A percentile compares a stretch with the other conserved stretches of the same genome.
These are phyloP conservation scores for Arge pagana DNA, from an alignment of 2,888 invertebrate species.

Conservation along the genomic window DNA sequence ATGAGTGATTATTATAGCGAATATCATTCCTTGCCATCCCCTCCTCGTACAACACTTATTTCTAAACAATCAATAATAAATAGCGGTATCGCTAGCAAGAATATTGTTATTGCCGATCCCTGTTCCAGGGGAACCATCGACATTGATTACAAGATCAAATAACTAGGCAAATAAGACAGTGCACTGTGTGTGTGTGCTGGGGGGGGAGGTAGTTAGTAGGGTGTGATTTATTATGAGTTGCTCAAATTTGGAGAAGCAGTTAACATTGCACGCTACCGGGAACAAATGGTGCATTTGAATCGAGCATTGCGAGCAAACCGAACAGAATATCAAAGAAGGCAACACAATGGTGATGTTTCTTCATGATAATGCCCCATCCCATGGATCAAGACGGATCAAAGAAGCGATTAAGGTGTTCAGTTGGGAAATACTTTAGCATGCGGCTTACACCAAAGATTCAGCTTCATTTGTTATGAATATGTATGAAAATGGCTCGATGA, in stretches of 20 bases:
- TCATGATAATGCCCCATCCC: too few species aligned
- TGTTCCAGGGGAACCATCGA: slow-evolving; percentile 26
- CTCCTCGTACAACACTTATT: too few species aligned
- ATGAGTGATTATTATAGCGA: slow-evolving; percentile 32
- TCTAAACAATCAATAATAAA: too few species aligned
- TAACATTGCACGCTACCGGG: slow-evolving; percentile 27
- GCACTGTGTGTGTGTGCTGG: slow-evolving; percentile 26
- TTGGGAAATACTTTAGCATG: too few species aligned
- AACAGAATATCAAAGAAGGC: slow-evolving; percentile 29
- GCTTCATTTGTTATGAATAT: slow-evolving; percentile 25
- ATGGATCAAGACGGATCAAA: too few species aligned
- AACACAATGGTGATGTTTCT: slow-evolving; percentile 30
- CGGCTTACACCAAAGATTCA: slow-evolving; percentile 33
- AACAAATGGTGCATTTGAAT: slow-evolving; percentile 26
- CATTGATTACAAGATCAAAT: slow-evolving; percentile 28
- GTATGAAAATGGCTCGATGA: slow-evolving; percentile 25
- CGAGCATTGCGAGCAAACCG: slow-evolving; percentile 27
- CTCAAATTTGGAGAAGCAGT: slow-evolving; percentile 31
- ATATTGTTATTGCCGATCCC: too few species aligned
- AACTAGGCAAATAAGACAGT: slow-evolving; percentile 23
- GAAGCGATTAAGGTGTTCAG: too few species aligned
- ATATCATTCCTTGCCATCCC: too few species aligned
- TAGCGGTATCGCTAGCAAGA: too few species aligned
- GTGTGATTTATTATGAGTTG: slow-evolving; percentile 29
- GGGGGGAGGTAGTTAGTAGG: slow-evolving; percentile 23